Percentiles rank a stretch among this genome's conserved stretches.
These are phyloP conservation scores for Pterostichus madidus DNA, from an alignment of 2,888 invertebrate genomes.

Conservation along the genomic window DNA sequence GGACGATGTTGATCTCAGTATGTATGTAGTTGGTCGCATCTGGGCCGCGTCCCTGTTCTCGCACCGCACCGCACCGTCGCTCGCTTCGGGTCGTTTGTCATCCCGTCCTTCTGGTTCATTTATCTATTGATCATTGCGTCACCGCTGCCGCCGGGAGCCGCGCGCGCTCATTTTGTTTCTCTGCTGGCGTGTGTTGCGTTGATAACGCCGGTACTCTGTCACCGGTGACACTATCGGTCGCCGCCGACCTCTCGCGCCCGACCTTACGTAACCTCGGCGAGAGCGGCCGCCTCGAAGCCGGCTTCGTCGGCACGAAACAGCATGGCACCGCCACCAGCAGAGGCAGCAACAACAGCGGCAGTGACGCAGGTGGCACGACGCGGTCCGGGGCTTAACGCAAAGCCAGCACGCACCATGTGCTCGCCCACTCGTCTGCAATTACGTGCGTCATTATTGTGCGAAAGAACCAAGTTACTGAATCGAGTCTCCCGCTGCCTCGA, in stretches of 20 bases:
- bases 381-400: conserved; percentile 56
- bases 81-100: conserved; percentile 65
- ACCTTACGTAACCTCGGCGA: conserved; percentile 69
- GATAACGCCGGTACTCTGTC: conserved; percentile 80
- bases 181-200: conserved; percentile 78
- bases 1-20: too few relatives aligned
- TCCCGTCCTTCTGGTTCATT: conserved; percentile 67
- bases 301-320: neutral
- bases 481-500: conserved; percentile 55
- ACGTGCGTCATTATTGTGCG: conserved; percentile 66
- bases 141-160: conserved; percentile 75
- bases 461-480: conserved; percentile 56
- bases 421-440: conserved; percentile 49
- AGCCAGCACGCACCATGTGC: conserved; percentile 65
- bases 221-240: conserved; percentile 79
- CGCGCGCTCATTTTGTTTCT: conserved; percentile 78
- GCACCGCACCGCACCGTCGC: conserved; percentile 25
- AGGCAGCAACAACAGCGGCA: neutral
- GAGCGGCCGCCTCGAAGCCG: conserved; percentile 56
- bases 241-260: conserved; percentile 70
- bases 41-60: conserved; percentile 12
- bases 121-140: conserved; percentile 67
- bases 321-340: neutral
- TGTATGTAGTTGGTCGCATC: conserved; percentile 3
- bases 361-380: conserved; percentile 50